A percentile compares a stretch with the other conserved stretches of the same genome.
phyloP scores from a whole-genome alignment of 2,113 vertebrate species.

The Urocolius indicus region DNA sequence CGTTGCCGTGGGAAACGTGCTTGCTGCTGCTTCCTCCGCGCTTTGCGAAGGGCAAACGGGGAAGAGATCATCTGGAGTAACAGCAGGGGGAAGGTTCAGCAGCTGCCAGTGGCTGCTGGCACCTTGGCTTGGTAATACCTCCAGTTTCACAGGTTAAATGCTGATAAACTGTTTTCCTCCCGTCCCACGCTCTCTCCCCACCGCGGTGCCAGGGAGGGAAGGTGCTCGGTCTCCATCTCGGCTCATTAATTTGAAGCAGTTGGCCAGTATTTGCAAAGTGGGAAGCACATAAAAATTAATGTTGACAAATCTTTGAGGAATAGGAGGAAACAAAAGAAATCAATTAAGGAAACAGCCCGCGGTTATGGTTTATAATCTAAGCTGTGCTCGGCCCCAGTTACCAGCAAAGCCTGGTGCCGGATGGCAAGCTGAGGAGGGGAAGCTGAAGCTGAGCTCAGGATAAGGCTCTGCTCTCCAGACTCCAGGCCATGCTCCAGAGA shows the following conservation, averaged over 20 bases:
- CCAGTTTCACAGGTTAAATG: not conserved
- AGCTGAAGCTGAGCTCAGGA: not conserved
- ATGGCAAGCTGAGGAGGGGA: not conserved
- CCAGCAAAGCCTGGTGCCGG: not conserved
- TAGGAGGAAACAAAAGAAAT: constrained; percentile 82
- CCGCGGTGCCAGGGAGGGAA: constrained; percentile 13
- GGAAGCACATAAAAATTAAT: constrained; percentile 81
- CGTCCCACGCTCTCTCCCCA: not conserved
- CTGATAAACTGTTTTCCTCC: not conserved
- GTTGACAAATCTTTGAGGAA: constrained; percentile 84
- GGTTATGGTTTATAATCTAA: constrained; percentile 63
- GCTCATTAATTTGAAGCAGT: constrained; percentile 83
- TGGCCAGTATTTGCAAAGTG: constrained; percentile 76
- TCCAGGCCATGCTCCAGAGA: not conserved
- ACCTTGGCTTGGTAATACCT: not conserved
- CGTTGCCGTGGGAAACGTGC: not conserved
- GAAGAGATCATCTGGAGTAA: not conserved
- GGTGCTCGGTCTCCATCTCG: constrained; percentile 74
- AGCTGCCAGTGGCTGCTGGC: not conserved
- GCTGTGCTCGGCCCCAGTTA: constrained; percentile 11
- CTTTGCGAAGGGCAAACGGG: fast-evolving
- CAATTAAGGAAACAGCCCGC: constrained; percentile 80
- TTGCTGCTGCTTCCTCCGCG: not conserved
- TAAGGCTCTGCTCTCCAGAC: not conserved
- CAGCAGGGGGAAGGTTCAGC: not conserved